Evolutionary conservation across 2,113 vertebrate species (phyloP), one percentile per base, ranked within the genome.

Genomic region (Meriones unguiculatus): DNA sequence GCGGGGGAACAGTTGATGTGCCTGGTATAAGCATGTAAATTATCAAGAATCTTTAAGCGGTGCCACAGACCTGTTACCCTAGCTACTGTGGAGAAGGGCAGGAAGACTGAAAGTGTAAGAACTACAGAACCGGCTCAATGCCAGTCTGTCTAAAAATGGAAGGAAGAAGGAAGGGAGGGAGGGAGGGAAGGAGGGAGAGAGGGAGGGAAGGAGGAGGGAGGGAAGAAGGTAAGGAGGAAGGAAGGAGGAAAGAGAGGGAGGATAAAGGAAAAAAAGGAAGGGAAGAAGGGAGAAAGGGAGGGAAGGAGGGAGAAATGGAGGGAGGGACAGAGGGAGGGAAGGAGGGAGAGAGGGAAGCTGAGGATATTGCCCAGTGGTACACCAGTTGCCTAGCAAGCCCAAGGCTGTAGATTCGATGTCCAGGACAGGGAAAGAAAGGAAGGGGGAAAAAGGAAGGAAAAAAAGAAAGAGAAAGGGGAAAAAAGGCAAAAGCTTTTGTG

Each of bases 401-500:
- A 24, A 62, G 57, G 35, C 35, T 20, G 20, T 82, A 59, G 57
- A 57, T 80, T 80, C 28, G 30, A 17, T 17, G 3, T 50, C 41
- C 13, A 54, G 46, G 28, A 46, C 5, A 30, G 38, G 78, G 78
- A 5, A 24, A 7, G 10, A 22, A 22, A 13, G 32, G 1, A 14
- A 7, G 12, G 11, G 5, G 7, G 28, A 1, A 5, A 12, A 8
- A 8, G 20, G 25, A 30, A 46, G 24, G 18, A 35, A 32, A 17
- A 14, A 9, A 18, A 14, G 46, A 4, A 10, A 13, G 8, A 20
- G 15, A 7, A 28, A 11, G 57, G 15, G 57, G 15, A 4, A 57
- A 57, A 57, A 7, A 10, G 7, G 0, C 5, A 2, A 4, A 10
- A 8, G 4, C 9, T 4, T 14, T 52, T 50, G 25, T 77, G 25